Evolutionary conservation across 2,113 vertebrate species (phyloP).

Genomic region (Atrichornis clamosus): DNA sequence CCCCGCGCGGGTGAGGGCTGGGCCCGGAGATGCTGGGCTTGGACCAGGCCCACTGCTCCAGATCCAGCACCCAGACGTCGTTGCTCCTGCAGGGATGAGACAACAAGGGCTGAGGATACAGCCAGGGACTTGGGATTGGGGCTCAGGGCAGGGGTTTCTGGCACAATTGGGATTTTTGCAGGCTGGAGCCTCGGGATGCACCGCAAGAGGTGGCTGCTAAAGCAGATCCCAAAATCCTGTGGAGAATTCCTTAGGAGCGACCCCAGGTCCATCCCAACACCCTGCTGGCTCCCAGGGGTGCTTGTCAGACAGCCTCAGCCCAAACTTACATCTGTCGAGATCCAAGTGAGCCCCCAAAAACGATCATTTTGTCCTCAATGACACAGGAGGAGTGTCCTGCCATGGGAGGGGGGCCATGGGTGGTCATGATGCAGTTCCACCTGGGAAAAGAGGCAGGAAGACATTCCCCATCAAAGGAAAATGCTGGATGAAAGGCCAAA

Average conservation of each 20-base stretch:
- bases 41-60: conserved; percentile 98
- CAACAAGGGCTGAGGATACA: neutral
- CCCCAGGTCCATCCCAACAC: accelerated
- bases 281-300: accelerated
- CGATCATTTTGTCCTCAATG: conserved; percentile 92
- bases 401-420: conserved; percentile 95
- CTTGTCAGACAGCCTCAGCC: neutral
- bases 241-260: accelerated
- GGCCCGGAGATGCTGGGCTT: conserved; percentile 87
- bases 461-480: neutral
- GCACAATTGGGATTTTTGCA: neutral
- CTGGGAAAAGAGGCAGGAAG: conserved; percentile 58
- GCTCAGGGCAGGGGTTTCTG: neutral
- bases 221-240: neutral
- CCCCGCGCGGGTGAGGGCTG: conserved; percentile 89
- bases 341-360: conserved; percentile 95
- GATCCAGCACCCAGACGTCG: conserved; percentile 94
- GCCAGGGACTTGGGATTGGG: accelerated
- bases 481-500: neutral
- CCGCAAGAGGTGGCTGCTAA: accelerated
- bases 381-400: conserved; percentile 97
- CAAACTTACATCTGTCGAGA: conserved; percentile 91
- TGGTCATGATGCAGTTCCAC: conserved; percentile 99
- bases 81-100: conserved; percentile 84
- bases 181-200: neutral